These are phyloP conservation scores for Scalopus aquaticus DNA, from an alignment of 2,113 vertebrate species.

Conservation along the genomic window DNA sequence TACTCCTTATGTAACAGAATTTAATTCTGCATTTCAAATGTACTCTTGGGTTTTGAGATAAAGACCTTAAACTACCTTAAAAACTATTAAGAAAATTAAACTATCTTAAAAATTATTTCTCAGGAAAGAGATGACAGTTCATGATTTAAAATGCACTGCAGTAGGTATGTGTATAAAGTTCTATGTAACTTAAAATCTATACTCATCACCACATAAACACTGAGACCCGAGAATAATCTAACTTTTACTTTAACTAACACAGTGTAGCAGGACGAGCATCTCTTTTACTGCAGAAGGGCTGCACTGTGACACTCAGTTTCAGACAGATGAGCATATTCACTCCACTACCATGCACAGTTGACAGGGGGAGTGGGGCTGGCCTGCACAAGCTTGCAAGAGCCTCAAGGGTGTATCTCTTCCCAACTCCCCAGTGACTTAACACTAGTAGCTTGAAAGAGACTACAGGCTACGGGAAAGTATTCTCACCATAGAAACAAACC, in stretches of 20 bases:
- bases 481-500: background rate
- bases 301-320: no score
- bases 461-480: background rate
- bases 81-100: background rate
- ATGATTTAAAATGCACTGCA: background rate
- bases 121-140: background rate
- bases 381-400: fast-evolving
- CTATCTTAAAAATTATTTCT: background rate
- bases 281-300: no score
- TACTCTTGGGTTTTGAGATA: background rate
- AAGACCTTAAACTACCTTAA: background rate
- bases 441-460: background rate
- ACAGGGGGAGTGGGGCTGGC: fast-evolving
- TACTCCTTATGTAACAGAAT: background rate
- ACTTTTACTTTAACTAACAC: background rate
- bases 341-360: background rate
- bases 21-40: constrained; percentile 22
- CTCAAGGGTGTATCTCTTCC: fast-evolving
- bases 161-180: background rate
- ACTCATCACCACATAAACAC: background rate
- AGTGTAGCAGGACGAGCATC: background rate
- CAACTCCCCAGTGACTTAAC: background rate
- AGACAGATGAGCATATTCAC: background rate
- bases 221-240: background rate
- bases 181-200: background rate